These are phyloP conservation scores for Thaleichthys pacificus DNA, from an alignment of 2,797 vertebrate species.

Conservation along the genomic window DNA sequence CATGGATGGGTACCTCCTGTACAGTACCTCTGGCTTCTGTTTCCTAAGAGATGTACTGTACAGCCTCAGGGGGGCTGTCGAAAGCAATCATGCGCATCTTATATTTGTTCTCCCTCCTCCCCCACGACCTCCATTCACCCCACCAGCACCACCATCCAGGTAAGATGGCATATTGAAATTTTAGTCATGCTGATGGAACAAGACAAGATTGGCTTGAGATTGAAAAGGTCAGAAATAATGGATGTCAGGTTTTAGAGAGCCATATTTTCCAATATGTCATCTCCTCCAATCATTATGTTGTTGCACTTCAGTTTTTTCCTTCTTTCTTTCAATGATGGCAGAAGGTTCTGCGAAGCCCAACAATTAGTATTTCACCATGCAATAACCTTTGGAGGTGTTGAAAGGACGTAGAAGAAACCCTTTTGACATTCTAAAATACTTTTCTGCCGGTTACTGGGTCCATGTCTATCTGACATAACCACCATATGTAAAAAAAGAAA, in stretches of 20 bases:
- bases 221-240: slow-evolving; percentile 64
- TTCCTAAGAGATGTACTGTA: background rate
- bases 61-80: background rate
- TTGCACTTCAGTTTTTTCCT: slow-evolving; percentile 30
- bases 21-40: background rate
- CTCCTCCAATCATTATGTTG: slow-evolving; percentile 17
- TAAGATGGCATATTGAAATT: slow-evolving; percentile 40
- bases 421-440: slow-evolving; percentile 13
- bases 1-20: background rate
- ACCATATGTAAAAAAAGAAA: too few relatives aligned
- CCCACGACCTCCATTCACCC: background rate
- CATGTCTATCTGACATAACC: too few relatives aligned
- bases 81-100: background rate
- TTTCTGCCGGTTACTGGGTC: background rate
- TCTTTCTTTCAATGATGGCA: background rate
- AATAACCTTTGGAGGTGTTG: slow-evolving; percentile 15
- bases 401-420: slow-evolving; percentile 13
- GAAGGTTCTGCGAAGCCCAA: slow-evolving; percentile 2
- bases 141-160: slow-evolving; percentile 8
- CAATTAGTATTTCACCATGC: slow-evolving; percentile 21
- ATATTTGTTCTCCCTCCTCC: background rate
- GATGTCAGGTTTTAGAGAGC: slow-evolving; percentile 55
- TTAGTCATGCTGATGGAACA: slow-evolving; percentile 52
- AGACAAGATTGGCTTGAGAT: slow-evolving; percentile 48
- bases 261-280: slow-evolving; percentile 42